These are phyloP conservation scores for Myrmecophaga tridactyla DNA, from an alignment of 2,113 vertebrate species.

Conservation along the genomic window DNA sequence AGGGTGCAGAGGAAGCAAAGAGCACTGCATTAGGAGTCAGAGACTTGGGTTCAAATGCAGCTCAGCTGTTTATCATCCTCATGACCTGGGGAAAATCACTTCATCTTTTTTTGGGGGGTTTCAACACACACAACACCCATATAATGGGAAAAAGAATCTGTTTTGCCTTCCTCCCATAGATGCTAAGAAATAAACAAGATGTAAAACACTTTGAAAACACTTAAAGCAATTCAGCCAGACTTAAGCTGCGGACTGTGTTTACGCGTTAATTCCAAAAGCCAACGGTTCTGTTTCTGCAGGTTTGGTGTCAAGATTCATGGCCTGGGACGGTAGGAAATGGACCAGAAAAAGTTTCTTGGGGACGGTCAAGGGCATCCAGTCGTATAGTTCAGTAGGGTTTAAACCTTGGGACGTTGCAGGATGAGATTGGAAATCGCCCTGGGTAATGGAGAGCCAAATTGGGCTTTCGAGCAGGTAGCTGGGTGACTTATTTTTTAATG, in stretches of 20 bases:
- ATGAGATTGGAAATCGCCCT: conserved; percentile 72
- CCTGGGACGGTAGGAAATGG: conserved; percentile 24
- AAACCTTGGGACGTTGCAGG: conserved; percentile 64
- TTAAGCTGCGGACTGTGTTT: background rate
- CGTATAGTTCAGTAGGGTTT: conserved; percentile 56
- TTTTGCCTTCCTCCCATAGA: background rate
- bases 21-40: background rate
- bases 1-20: background rate
- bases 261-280: background rate
- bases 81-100: background rate
- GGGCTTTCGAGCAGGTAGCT: conserved; percentile 56
- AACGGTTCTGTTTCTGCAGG: background rate
- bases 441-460: conserved; percentile 71
- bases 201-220: background rate
- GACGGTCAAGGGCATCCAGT: conserved; percentile 58
- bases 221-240: background rate
- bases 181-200: background rate
- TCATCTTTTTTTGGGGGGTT: background rate
- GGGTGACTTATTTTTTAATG: conserved; percentile 77
- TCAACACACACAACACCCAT: background rate
- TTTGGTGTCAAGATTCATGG: background rate
- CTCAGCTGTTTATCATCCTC: background rate
- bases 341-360: conserved; percentile 47
- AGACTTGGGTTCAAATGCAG: background rate
- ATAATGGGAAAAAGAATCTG: background rate